Conservation (phyloP, 2,113 vertebrate genomes). For the Stigmatopora nigra region DNA sequence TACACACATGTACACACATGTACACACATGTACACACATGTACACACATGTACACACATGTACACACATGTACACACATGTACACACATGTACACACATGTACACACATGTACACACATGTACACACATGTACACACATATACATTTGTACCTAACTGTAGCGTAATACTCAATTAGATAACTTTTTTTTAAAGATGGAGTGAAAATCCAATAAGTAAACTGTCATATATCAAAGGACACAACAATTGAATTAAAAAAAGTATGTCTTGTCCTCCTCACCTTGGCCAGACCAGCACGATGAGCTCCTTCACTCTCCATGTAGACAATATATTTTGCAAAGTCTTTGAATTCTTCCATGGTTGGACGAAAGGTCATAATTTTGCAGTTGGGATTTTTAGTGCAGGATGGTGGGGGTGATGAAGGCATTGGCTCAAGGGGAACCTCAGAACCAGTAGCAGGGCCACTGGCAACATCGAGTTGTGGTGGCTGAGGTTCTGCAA, state of each 20-base stretch:
- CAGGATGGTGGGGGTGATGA: conserved; percentile 32
- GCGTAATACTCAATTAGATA: too few species aligned
- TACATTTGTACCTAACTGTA: too few species aligned
- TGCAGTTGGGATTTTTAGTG: conserved; percentile 81
- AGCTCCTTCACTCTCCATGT: conserved; percentile 93
- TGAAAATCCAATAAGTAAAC: too few species aligned
- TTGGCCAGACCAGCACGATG: conserved; percentile 91
- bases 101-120: too few species aligned
- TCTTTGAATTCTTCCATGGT: conserved; percentile 91
- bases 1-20: too few species aligned
- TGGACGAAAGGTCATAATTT: conserved; percentile 96
- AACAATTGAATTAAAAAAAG: neutral
- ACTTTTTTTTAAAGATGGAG: too few species aligned
- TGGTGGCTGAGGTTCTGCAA: conserved; percentile 4
- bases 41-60: too few species aligned
- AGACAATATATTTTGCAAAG: conserved; percentile 84
- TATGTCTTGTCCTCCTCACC: conserved; percentile 61
- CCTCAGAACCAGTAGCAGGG: conserved; percentile 16
- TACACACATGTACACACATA: too few species aligned
- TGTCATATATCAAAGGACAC: too few species aligned
- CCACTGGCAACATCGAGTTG: conserved; percentile 7
- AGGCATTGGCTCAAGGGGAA: neutral
- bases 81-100: too few species aligned
- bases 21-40: too few species aligned
- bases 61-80: too few species aligned